These are phyloP conservation scores for Drosophila leontia DNA, from an alignment of 1,140 invertebrate genomes.

Conservation along the genomic window DNA sequence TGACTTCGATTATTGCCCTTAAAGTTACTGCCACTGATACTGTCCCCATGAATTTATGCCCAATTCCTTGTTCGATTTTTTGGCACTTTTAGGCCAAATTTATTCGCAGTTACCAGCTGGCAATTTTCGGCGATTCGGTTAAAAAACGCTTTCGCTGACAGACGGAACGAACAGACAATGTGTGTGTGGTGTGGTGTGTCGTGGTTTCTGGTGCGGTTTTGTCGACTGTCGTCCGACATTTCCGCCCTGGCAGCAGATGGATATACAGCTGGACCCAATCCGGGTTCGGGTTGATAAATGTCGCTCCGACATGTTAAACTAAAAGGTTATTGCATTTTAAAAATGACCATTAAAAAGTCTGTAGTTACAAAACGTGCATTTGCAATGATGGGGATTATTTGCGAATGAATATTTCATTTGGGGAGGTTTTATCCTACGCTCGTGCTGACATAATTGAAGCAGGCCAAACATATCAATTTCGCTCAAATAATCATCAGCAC, in stretches of 20 bases:
- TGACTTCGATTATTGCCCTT: constrained; percentile 12
- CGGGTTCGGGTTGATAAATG: constrained; percentile 40
- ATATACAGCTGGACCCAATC: constrained; percentile 16
- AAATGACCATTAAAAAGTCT: constrained; percentile 28
- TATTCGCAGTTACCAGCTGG: constrained; percentile 31
- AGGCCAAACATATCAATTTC: constrained; percentile 35
- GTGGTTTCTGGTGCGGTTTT: constrained; percentile 35
- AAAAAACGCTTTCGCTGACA: constrained; percentile 44
- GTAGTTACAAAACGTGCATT: constrained; percentile 20
- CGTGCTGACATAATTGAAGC: constrained; percentile 42
- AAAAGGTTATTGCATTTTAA: constrained; percentile 45
- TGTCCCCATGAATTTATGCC: constrained; percentile 30
- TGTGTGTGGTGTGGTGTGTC: constrained; percentile 9
- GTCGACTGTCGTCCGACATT: constrained; percentile 25
- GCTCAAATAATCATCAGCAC: constrained; percentile 35
- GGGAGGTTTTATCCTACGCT: constrained; percentile 14
- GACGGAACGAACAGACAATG: constrained; percentile 6
- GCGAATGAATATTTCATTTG: constrained; percentile 26
- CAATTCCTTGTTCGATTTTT: constrained; percentile 34
- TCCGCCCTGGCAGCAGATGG: constrained; percentile 28
- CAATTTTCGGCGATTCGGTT: constrained; percentile 36
- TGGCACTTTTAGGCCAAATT: constrained; percentile 33
- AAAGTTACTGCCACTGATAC: constrained; percentile 18
- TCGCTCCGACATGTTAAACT: constrained; percentile 19
- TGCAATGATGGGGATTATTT: constrained; percentile 22